These are phyloP conservation scores for Gasterosteus nipponicus DNA, from an alignment of 2,113 vertebrate species.

Conservation along the genomic window DNA sequence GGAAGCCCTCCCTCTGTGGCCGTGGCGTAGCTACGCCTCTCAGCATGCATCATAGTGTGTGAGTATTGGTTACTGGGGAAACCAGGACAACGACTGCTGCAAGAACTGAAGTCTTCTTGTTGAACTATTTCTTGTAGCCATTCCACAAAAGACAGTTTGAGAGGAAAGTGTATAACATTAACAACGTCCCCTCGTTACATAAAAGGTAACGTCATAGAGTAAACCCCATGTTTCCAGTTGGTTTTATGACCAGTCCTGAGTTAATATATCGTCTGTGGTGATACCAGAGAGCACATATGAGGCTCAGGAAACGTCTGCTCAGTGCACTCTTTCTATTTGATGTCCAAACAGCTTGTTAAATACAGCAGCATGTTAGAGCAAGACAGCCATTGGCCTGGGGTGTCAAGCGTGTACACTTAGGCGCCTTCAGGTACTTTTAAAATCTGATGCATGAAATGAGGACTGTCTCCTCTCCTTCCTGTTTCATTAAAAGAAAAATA, in stretches of 20 bases:
- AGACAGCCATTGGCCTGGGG: background rate
- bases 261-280: background rate
- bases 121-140: constrained; percentile 12
- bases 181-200: constrained; percentile 1
- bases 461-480: constrained; percentile 11
- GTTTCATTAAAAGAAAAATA: constrained; percentile 26
- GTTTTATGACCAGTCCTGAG: background rate
- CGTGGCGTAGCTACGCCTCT: constrained; percentile 32
- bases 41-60: constrained; percentile 28
- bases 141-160: background rate
- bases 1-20: constrained; percentile 30
- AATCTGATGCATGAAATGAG: constrained; percentile 45
- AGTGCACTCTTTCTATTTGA: background rate
- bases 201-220: background rate
- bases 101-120: constrained; percentile 32
- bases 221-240: background rate
- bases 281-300: background rate
- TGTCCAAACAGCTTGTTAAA: constrained; percentile 36
- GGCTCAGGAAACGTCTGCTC: constrained; percentile 15
- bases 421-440: constrained; percentile 35
- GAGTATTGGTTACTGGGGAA: constrained; percentile 59
- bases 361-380: constrained; percentile 18
- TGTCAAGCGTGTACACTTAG: constrained; percentile 21
- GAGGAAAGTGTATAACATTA: constrained; percentile 5
- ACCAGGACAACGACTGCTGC: constrained; percentile 47